Evolutionary conservation across 2,797 vertebrate genomes (phyloP).

Genomic region (Siniperca scherzeri): DNA sequence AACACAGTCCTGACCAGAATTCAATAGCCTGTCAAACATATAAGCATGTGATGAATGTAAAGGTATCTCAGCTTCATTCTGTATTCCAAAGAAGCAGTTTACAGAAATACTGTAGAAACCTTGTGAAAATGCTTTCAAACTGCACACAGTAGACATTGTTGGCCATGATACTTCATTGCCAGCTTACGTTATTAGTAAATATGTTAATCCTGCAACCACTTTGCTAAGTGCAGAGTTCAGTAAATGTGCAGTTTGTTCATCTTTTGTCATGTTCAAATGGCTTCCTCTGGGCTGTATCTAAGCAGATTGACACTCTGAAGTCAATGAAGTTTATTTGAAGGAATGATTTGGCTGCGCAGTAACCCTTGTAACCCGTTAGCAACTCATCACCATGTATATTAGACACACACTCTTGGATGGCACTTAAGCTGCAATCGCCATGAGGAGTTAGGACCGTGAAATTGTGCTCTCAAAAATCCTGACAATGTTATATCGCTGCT

Average conservation of each 20-base stretch:
- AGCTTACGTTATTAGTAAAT: constrained; percentile 37
- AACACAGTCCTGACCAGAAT: not conserved
- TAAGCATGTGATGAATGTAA: not conserved
- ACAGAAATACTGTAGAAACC: not conserved
- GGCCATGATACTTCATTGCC: constrained; percentile 2
- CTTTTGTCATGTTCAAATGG: constrained; percentile 56
- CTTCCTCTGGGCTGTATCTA: constrained; percentile 59
- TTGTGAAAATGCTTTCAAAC: not conserved
- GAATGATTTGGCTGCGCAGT: constrained; percentile 61
- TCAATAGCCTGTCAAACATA: not conserved
- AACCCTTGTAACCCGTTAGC: constrained; percentile 71
- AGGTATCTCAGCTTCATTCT: not conserved
- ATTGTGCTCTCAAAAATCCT: constrained; percentile 75
- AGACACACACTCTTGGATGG: constrained; percentile 75
- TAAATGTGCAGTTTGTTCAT: constrained; percentile 47
- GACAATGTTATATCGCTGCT: constrained; percentile 64
- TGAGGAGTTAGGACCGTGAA: constrained; percentile 75
- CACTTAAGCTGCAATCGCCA: constrained; percentile 69
- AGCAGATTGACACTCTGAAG: constrained; percentile 64
- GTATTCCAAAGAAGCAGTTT: not conserved
- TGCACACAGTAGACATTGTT: not conserved
- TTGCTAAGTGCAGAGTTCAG: constrained; percentile 38
- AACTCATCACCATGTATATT: constrained; percentile 81
- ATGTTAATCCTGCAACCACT: constrained; percentile 58
- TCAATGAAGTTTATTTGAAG: constrained; percentile 75